Percentiles rank a stretch among this genome's conserved stretches.
phyloP scores from a whole-genome alignment of 2,113 vertebrate species.

The Antidorcas marsupialis region DNA sequence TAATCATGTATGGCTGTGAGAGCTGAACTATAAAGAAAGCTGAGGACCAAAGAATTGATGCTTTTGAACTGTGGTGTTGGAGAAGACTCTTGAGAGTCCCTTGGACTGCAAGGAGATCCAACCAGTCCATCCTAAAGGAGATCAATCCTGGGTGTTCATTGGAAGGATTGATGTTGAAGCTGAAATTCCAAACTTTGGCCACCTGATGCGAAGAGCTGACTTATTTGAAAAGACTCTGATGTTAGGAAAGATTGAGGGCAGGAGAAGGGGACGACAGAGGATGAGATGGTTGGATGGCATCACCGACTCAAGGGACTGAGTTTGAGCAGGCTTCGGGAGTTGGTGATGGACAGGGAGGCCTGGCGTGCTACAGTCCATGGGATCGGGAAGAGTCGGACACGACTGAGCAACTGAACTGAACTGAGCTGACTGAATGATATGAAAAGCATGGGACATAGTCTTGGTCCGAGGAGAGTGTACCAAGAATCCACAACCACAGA shows the following conservation, averaged over 20 bases:
- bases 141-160: not conserved
- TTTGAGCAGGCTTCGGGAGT: not conserved
- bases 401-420: not conserved
- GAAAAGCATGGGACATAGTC: not conserved
- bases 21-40: not conserved
- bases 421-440: not conserved
- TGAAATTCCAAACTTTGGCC: not conserved
- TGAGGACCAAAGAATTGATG: not conserved
- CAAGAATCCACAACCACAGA: no score
- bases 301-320: not conserved
- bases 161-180: not conserved
- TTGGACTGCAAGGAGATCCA: not conserved
- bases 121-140: not conserved
- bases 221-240: not conserved
- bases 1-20: not conserved
- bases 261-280: not conserved
- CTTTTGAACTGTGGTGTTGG: not conserved
- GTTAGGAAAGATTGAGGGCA: not conserved
- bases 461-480: not conserved
- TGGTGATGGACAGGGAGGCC: not conserved
- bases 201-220: not conserved
- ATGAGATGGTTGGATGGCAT: not conserved
- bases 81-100: not conserved
- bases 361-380: not conserved
- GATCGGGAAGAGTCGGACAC: fast-evolving